Conservation (phyloP, 2,113 vertebrate genomes). For the Phalacrocorax pelagicus region DNA sequence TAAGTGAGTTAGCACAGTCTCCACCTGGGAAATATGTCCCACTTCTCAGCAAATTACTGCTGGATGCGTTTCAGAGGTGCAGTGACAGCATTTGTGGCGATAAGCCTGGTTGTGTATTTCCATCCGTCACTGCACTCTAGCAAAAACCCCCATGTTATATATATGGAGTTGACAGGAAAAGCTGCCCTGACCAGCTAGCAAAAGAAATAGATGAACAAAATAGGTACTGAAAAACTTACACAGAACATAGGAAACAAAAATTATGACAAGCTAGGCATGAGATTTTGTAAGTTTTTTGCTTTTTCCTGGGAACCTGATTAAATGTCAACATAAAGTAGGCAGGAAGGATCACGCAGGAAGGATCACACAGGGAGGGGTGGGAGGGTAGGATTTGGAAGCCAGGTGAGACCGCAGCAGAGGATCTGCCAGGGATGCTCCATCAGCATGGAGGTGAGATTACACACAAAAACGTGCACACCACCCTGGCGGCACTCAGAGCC, state of each 20-base stretch:
- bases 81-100: not conserved
- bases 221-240: not conserved
- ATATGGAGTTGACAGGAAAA: not conserved
- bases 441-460: rapidly evolving
- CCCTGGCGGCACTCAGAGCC: not conserved
- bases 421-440: not conserved
- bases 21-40: not conserved
- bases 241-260: not conserved
- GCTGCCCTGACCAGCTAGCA: not conserved
- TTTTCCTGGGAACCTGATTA: not conserved
- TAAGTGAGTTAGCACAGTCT: not conserved
- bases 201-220: not conserved
- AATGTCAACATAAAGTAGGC: not conserved
- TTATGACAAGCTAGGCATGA: not conserved
- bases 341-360: not conserved
- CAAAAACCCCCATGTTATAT: not conserved
- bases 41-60: not conserved
- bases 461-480: not conserved
- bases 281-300: not conserved
- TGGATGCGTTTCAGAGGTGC: not conserved
- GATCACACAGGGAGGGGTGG: not conserved
- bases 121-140: not conserved
- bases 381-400: not conserved
- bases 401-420: not conserved
- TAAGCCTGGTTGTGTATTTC: not conserved